Percentiles rank a stretch among this genome's conserved stretches.
phyloP scores from a whole-genome alignment of 2,797 vertebrate species.

The Sebastes trivittatus region DNA sequence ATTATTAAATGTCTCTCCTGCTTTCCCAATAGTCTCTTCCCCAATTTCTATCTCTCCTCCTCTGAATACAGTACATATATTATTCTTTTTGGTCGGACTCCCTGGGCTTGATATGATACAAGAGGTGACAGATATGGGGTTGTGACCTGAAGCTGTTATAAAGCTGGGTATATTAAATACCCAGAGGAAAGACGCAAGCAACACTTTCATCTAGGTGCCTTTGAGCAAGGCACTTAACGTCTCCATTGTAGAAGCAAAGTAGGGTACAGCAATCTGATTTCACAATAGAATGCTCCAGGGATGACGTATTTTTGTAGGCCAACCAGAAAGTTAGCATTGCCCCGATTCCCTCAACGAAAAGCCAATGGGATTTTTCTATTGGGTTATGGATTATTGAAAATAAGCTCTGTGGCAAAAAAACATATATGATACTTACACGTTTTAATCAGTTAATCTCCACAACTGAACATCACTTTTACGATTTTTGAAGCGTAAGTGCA shows the following conservation, averaged over 20 bases:
- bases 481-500: too few species aligned
- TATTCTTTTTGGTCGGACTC: slow-evolving; percentile 62
- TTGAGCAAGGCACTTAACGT: slow-evolving; percentile 8
- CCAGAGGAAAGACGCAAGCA: neutral
- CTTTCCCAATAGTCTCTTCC: neutral
- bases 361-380: too few species aligned
- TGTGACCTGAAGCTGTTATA: slow-evolving; percentile 39
- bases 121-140: slow-evolving; percentile 43
- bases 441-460: fast-evolving
- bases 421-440: too few species aligned
- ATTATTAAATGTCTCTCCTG: slow-evolving; percentile 57
- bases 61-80: slow-evolving; percentile 55
- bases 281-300: neutral
- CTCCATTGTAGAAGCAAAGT: neutral
- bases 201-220: neutral
- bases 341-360: too few species aligned
- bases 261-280: neutral
- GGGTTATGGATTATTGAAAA: too few species aligned
- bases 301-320: too few species aligned
- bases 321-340: too few species aligned
- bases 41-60: neutral
- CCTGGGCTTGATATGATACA: slow-evolving; percentile 28
- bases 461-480: too few species aligned
- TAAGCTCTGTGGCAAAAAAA: too few species aligned
- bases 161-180: neutral